Evolutionary conservation across 2,113 vertebrate species (phyloP).

Genomic region (Heterotilapia buettikoferi): DNA sequence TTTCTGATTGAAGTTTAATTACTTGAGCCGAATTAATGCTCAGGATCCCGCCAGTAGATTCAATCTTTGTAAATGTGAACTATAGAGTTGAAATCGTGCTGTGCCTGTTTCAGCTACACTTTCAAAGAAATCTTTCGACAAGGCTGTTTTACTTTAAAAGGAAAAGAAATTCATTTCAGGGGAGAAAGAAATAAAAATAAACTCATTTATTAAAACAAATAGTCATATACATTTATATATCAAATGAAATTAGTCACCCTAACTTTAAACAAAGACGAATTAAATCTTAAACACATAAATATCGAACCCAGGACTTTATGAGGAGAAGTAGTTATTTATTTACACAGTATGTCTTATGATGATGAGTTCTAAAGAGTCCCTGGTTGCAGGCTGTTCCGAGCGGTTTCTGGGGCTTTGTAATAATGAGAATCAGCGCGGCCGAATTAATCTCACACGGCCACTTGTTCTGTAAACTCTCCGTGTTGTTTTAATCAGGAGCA

Average conservation of each 20-base stretch:
- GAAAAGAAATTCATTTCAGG: background rate
- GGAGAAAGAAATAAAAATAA: background rate
- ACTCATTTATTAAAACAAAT: background rate
- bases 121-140: background rate
- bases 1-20: background rate
- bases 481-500: slow-evolving; percentile 72
- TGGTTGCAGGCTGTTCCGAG: background rate
- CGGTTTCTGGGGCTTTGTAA: background rate
- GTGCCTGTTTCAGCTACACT: background rate
- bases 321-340: background rate
- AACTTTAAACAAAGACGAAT: background rate
- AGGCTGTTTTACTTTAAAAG: background rate
- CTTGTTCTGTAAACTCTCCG: slow-evolving; percentile 43
- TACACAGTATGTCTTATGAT: background rate
- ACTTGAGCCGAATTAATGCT: background rate
- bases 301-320: background rate
- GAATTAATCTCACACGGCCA: background rate
- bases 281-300: background rate
- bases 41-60: background rate
- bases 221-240: background rate
- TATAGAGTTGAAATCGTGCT: background rate
- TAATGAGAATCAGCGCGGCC: slow-evolving; percentile 37
- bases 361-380: background rate
- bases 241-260: background rate
- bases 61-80: background rate